A percentile compares a stretch with the other conserved stretches of the same genome.
These are phyloP conservation scores for Anarsia innoxiella DNA, from an alignment of 2,888 invertebrate genomes.

Conservation along the genomic window DNA sequence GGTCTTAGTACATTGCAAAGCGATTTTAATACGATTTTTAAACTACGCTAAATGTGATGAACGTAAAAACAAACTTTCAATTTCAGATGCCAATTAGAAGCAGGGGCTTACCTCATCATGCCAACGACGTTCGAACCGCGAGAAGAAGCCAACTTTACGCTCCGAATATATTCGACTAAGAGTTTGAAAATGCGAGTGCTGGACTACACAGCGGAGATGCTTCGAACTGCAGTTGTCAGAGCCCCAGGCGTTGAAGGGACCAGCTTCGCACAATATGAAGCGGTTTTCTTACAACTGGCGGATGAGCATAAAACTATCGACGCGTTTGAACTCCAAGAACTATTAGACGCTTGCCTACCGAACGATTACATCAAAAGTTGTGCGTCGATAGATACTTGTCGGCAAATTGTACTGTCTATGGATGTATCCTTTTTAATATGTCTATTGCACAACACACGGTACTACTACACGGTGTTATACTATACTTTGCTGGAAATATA, in stretches of 20 bases:
- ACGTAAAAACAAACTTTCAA: too few relatives aligned
- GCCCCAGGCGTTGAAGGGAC: slow-evolving; percentile 82
- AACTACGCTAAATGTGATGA: background rate
- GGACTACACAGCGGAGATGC: slow-evolving; percentile 79
- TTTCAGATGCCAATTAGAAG: slow-evolving; percentile 84
- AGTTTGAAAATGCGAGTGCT: slow-evolving; percentile 84
- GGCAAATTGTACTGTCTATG: slow-evolving; percentile 90
- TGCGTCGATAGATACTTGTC: slow-evolving; percentile 92
- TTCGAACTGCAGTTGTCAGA: slow-evolving; percentile 84
- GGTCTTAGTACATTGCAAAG: background rate
- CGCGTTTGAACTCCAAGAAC: slow-evolving; percentile 92
- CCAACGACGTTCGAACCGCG: slow-evolving; percentile 95
- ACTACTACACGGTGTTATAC: too few relatives aligned
- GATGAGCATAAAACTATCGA: slow-evolving; percentile 94
- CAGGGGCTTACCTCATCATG: slow-evolving; percentile 88
- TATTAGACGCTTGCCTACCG: slow-evolving; percentile 91
- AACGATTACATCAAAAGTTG: slow-evolving; percentile 97
- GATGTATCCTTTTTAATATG: slow-evolving; percentile 81
- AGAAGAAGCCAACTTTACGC: slow-evolving; percentile 91
- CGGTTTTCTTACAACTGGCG: slow-evolving; percentile 90
- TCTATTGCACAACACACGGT: too few relatives aligned
- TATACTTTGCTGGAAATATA: too few relatives aligned
- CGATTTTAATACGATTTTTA: background rate
- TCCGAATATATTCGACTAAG: slow-evolving; percentile 86
- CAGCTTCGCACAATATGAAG: slow-evolving; percentile 90